Conservation (phyloP, 2,797 vertebrate species). For the Enteromius afrohamiltoni region DNA sequence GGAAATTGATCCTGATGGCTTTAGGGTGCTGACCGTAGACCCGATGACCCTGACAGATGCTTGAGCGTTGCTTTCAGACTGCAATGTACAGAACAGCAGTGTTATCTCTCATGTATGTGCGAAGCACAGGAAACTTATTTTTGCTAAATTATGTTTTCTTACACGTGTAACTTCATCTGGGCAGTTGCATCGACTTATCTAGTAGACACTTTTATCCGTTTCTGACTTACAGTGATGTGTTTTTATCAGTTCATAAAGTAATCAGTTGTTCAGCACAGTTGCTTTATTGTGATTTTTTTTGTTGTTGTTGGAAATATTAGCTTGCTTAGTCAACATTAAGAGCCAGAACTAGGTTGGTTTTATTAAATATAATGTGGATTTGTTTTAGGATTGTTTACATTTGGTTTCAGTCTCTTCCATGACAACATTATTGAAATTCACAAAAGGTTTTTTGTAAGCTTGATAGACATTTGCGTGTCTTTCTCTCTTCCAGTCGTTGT, state of each 20-base stretch:
- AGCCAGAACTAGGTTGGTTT: neutral
- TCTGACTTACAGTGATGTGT: neutral
- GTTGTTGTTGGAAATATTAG: neutral
- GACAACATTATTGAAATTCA: neutral
- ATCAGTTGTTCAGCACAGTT: neutral
- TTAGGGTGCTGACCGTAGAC: neutral
- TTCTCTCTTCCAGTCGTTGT: neutral
- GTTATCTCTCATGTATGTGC: neutral
- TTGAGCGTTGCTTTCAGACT: neutral
- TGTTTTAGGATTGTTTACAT: neutral
- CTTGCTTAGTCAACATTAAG: neutral
- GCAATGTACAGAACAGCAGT: neutral
- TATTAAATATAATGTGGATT: neutral
- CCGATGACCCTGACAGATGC: neutral
- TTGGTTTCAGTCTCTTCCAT: neutral
- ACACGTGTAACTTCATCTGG: neutral
- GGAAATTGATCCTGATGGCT: neutral
- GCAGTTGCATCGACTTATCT: neutral
- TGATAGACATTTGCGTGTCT: neutral
- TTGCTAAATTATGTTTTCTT: neutral
- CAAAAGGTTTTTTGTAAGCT: neutral
- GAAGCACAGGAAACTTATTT: neutral
- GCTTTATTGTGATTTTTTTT: neutral
- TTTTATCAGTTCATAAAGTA: neutral
- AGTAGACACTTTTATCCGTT: neutral